These are phyloP conservation scores for Pollenia angustigena DNA, from an alignment of 2,888 invertebrate genomes.

Conservation along the genomic window DNA sequence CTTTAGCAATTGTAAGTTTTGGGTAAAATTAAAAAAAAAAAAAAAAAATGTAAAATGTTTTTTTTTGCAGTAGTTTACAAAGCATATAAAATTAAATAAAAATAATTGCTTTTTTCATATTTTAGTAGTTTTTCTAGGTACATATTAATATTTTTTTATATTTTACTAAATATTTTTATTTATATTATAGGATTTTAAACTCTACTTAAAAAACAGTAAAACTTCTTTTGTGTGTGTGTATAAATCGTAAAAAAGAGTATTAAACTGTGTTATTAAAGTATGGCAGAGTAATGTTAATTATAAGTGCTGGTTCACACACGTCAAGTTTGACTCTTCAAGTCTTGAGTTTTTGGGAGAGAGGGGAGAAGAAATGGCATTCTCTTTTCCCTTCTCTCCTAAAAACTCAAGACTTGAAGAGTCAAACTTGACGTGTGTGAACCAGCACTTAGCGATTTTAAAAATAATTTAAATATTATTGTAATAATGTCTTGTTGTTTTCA, in stretches of 20 bases:
- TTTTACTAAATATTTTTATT: constrained; percentile 43
- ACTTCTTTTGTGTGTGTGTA: background rate
- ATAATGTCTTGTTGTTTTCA: no score
- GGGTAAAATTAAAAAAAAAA: constrained; percentile 12
- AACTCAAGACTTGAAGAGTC: no score
- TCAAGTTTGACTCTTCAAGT: no score
- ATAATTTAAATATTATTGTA: no score
- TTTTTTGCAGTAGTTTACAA: constrained; percentile 5
- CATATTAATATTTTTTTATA: constrained; percentile 26
- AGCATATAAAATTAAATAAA: constrained; percentile 24
- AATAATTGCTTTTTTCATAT: constrained; percentile 21
- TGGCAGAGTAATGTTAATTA: no score
- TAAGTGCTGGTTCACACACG: no score
- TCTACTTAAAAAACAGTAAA: background rate
- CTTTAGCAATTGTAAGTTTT: constrained; percentile 81
- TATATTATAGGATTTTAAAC: constrained; percentile 46
- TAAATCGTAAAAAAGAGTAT: background rate
- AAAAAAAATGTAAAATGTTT: background rate
- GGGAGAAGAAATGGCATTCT: no score
- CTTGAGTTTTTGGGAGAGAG: no score
- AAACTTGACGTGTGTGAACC: no score
- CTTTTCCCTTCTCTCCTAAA: no score
- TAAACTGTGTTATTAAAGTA: no score
- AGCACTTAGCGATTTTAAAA: no score
- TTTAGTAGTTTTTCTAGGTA: constrained; percentile 26